Base-by-base conservation (phyloP, 2,888 invertebrate species). In the Thyatira batis region DNA sequence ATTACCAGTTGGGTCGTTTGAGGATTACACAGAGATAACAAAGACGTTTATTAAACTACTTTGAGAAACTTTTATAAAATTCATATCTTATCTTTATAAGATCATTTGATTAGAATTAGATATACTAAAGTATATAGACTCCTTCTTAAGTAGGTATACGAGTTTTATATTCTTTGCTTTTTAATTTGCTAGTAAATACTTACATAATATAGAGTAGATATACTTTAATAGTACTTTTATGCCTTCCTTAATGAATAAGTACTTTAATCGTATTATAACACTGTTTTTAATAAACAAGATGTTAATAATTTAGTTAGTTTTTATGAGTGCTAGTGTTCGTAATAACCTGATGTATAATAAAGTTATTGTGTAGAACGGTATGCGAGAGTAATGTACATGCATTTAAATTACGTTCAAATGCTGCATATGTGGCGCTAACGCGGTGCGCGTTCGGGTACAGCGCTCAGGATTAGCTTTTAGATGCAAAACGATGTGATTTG, bases 371-470 rank as follows among this genome's bases (percentile, higher is more conserved):
- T 74, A 65, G 65, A 68, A 70, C 74, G 73, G 73, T 63, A 71
- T 71, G 67, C 65, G 61, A 76, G 73, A 78, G 84, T 85, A 83
- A 82, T 84, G 81, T 83, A 80, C 75, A 81, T 87, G 85, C 85
- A 87, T 87, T 85, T 87, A 87, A 85, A 87, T 87, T 84, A 84
- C 82, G 67, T 69, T 80, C 73, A 84, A 86, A 86, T 84, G 85
- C 76, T 75, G 73, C 80, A 78, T 61, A 63, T 65, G 73, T 58
- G 64, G 53, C 58, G 54, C 57, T 49, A 51, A 51, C 53, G 53
- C 57, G 53, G 61, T 54, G 61, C 57, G 58, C 11, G 49, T 58
- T 62, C 59, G 49, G 52, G 61, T 53, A 58, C 63, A 50, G 50
- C 55, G 49, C 58, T 54, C 52, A 54, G 67, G 63, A 68, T 70